Evolutionary conservation across 1,140 invertebrate genomes (phyloP).

Genomic region (Trichoplusia ni): DNA sequence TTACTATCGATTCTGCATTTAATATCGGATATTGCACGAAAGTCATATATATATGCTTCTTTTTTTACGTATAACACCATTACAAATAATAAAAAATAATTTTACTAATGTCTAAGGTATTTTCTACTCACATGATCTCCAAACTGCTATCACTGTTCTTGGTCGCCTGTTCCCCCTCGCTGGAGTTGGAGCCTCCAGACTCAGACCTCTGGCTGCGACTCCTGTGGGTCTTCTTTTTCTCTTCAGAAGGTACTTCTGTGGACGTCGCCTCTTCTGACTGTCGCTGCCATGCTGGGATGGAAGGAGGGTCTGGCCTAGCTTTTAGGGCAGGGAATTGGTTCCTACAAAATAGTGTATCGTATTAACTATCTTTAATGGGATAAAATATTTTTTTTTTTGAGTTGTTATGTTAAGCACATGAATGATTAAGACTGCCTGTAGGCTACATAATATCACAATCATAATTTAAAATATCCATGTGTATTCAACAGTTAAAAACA

Average conservation of each 20-base stretch:
- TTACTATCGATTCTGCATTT: no score
- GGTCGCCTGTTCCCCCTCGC: conserved; percentile 85
- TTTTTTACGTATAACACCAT: no score
- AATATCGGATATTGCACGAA: no score
- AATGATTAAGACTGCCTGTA: no score
- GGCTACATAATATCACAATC: no score
- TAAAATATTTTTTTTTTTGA: no score
- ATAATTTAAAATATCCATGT: no score
- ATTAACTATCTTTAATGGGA: neutral
- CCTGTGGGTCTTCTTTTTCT: conserved; percentile 62
- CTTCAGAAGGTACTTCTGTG: conserved; percentile 49
- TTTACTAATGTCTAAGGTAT: no score
- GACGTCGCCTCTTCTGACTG: conserved; percentile 77
- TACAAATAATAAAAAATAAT: no score
- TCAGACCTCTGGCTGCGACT: conserved; percentile 69
- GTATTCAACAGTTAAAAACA: no score
- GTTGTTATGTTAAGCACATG: no score
- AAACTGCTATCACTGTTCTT: conserved; percentile 87
- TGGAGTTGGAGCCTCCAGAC: conserved; percentile 83
- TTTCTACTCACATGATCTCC: conserved; percentile 84
- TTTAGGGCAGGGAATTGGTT: conserved; percentile 87
- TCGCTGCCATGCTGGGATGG: conserved; percentile 90
- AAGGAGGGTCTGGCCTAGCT: conserved; percentile 84
- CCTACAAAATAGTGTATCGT: conserved; percentile 62
- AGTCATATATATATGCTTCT: no score